Conservation (phyloP, 1,140 invertebrate species). For the Asobara japonica region DNA sequence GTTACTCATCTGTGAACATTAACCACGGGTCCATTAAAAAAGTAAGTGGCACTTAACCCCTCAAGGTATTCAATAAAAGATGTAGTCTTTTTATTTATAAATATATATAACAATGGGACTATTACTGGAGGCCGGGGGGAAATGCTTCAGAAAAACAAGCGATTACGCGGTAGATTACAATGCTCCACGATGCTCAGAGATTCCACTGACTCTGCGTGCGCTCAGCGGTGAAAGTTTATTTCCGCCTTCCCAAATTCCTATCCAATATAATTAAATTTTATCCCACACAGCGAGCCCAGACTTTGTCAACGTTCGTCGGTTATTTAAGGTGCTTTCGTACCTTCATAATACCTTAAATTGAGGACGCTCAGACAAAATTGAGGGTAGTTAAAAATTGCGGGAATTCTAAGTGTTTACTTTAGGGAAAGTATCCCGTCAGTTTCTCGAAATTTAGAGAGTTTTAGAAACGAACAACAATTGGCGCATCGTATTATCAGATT, state of each 20-base stretch:
- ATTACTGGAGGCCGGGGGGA: background rate
- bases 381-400: too few species aligned
- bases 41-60: background rate
- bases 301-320: background rate
- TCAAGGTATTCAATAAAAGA: background rate
- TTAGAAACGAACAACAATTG: too few species aligned
- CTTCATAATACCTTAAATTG: too few species aligned
- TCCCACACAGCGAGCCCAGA: background rate
- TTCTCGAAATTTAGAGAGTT: too few species aligned
- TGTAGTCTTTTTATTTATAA: background rate
- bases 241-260: constrained; percentile 1
- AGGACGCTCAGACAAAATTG: too few species aligned
- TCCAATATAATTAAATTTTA: background rate
- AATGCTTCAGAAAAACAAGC: background rate
- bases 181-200: background rate
- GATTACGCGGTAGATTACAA: background rate
- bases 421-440: too few species aligned
- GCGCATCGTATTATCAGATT: too few species aligned
- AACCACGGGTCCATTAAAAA: constrained; percentile 1
- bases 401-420: too few species aligned
- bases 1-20: constrained; percentile 10
- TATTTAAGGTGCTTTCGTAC: too few species aligned
- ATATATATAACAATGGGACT: constrained; percentile 1
- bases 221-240: constrained; percentile 7
- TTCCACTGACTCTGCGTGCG: background rate